phyloP scores from a whole-genome alignment of 2,113 vertebrate genomes.

The Murina feae region DNA sequence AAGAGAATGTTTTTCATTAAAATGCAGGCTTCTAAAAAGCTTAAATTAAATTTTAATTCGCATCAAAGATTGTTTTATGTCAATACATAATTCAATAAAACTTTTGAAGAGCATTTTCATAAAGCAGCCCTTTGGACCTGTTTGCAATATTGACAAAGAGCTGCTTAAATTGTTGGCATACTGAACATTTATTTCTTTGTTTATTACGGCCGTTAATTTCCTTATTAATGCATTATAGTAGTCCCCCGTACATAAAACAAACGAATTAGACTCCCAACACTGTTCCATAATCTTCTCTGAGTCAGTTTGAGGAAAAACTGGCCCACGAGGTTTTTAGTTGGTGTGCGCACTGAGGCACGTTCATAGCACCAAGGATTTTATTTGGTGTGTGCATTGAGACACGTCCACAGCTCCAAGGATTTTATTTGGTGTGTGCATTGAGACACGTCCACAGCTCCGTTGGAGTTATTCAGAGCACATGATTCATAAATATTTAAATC shows the following conservation, averaged over 20 bases:
- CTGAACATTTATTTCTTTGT: constrained; percentile 61
- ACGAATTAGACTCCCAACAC: constrained; percentile 28
- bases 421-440: background rate
- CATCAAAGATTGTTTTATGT: constrained; percentile 61
- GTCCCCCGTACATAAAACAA: constrained; percentile 49
- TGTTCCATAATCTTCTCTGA: constrained; percentile 28
- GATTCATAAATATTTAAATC: constrained; percentile 61
- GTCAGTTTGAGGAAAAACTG: constrained; percentile 47
- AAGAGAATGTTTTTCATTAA: constrained; percentile 54
- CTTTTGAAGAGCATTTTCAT: constrained; percentile 53
- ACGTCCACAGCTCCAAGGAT: constrained; percentile 14
- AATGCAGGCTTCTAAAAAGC: background rate
- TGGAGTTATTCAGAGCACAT: constrained; percentile 62
- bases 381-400: constrained; percentile 39
- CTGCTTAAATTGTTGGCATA: constrained; percentile 49
- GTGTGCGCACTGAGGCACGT: constrained; percentile 50
- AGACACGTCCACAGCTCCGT: constrained; percentile 45
- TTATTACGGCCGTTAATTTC: constrained; percentile 64
- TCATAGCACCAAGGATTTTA: background rate
- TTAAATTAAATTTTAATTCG: constrained; percentile 67
- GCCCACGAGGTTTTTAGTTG: background rate
- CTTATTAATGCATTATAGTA: constrained; percentile 58
- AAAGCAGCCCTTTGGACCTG: constrained; percentile 30
- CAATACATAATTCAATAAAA: constrained; percentile 46
- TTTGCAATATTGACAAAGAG: constrained; percentile 42